Base-by-base conservation (phyloP, 2,888 invertebrate genomes). In the Lepidonotus clava region DNA sequence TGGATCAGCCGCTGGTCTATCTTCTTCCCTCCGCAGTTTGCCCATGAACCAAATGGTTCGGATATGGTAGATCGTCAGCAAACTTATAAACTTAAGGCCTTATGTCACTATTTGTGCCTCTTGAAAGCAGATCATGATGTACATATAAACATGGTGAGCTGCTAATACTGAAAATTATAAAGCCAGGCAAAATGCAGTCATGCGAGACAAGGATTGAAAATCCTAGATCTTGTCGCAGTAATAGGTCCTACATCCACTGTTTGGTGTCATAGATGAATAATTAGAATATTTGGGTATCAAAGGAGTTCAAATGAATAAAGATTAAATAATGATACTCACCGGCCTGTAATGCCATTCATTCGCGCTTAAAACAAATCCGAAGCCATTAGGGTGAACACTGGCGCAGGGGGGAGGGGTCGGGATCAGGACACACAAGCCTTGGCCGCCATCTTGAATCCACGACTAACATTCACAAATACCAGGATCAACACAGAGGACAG, bases 321-420 rank as follows among this genome's bases (percentile, higher is more conserved):
- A 28, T n/a, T 11, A 61, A 32, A 32, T 24, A 61, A 28, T 61
- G 5, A 21, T 80, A 80, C 80, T 80, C 51, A 80, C 80, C 80
- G 80, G 80, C 80, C 80, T 80, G 46, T 32, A 80, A 41, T 51
- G 41, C 80, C 80, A 80, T 80, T 80, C 80, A 80, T 80, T 46
- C 80, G 80, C 0, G 32, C 46, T 46, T 80, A 80, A 51, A 80
- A 80, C 80, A 28, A 34, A 80, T 38, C 80, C 80, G n/a, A 80
- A 51, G 80, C 80, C 80, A 80, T 80, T 11, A 80, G 80, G 46
- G 28, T 40, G 32, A 51, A 51, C 46, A 38, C 36, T 71, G 28
- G 80, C 80, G 24, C 46, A 8, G 14, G 24, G 80, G 34, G n/a
- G n/a, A n/a, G n/a, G n/a, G 80, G 80, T 41, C 41, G 28, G 51